Evolutionary conservation across 2,113 vertebrate genomes (phyloP).

Genomic region (Alligator sinensis): DNA sequence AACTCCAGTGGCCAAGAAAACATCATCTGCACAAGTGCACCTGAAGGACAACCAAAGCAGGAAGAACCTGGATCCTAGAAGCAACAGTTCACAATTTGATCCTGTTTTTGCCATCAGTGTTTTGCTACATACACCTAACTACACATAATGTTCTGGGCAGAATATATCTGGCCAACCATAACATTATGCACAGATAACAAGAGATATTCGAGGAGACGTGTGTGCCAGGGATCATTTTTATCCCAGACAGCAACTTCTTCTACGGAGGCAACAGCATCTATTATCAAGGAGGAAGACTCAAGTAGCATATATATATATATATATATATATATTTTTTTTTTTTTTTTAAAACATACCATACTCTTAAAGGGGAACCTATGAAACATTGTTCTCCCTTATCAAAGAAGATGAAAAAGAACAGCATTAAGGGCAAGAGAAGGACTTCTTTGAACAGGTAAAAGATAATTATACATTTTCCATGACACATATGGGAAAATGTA

Average conservation of each 20-base stretch:
- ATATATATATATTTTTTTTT: conserved; percentile 35
- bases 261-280: conserved; percentile 53
- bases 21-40: neutral
- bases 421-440: conserved; percentile 57
- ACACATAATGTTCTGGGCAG: neutral
- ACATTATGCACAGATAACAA: conserved; percentile 29
- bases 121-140: neutral
- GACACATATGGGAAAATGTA: conserved; percentile 63
- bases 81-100: neutral
- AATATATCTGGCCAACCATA: neutral
- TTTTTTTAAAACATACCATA: conserved; percentile 47
- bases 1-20: neutral
- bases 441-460: conserved; percentile 67
- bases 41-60: neutral
- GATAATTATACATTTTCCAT: conserved; percentile 69
- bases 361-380: conserved; percentile 59
- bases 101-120: neutral
- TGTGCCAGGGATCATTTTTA: conserved; percentile 60
- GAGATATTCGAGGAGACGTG: conserved; percentile 2
- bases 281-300: conserved; percentile 11
- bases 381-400: conserved; percentile 61
- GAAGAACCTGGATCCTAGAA: neutral
- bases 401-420: conserved; percentile 66
- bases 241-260: conserved; percentile 59
- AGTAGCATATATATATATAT: conserved; percentile 3